Conservation (phyloP, 2,888 invertebrate genomes). For the Pheosia gnoma region DNA sequence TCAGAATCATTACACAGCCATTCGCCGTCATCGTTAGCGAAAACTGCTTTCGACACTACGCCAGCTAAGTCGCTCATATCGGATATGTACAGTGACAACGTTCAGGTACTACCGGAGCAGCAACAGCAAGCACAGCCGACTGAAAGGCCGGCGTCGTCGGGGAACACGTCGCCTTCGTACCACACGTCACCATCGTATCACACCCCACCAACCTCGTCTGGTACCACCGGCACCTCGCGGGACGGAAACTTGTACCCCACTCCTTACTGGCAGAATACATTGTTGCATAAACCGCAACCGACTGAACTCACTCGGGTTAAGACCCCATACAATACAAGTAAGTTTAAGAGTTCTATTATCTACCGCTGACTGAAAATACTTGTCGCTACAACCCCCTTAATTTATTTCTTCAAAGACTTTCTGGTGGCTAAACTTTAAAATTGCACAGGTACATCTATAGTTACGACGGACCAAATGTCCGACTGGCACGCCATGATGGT, state of each 20-base stretch:
- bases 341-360: conserved; percentile 18
- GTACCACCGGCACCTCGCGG: conserved; percentile 16
- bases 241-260: not conserved
- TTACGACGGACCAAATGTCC: conserved; percentile 66
- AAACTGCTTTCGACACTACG: conserved; percentile 7
- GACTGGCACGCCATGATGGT: conserved; percentile 77
- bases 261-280: conserved; percentile 15
- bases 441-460: conserved; percentile 55
- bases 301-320: conserved; percentile 19
- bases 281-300: conserved; percentile 28
- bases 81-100: conserved; percentile 22
- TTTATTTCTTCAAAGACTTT: too few species aligned
- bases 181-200: conserved; percentile 34
- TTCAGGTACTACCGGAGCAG: conserved; percentile 9
- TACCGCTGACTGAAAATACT: too few species aligned
- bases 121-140: conserved; percentile 8
- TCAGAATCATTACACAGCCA: conserved; percentile 9
- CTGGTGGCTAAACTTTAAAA: too few species aligned
- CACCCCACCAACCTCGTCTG: conserved; percentile 22
- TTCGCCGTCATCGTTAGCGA: conserved; percentile 1
- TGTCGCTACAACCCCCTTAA: too few species aligned
- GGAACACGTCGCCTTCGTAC: conserved; percentile 20
- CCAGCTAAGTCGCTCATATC: conserved; percentile 13
- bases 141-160: conserved; percentile 6
- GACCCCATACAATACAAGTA: conserved; percentile 50